phyloP scores from a whole-genome alignment of 2,797 vertebrate genomes.

The Podargus strigoides region DNA sequence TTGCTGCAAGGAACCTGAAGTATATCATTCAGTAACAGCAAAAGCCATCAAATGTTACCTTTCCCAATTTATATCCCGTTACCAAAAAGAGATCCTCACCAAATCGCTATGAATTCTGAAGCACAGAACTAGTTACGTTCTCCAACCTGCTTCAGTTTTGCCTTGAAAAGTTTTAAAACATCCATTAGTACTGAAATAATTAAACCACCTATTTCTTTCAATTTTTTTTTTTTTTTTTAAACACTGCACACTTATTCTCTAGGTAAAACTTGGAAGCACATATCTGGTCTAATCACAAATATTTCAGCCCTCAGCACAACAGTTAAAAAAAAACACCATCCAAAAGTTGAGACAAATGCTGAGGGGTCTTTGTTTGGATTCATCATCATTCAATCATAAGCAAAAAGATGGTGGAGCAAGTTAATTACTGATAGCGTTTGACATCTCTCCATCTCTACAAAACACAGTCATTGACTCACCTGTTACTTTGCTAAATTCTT shows the following conservation, averaged over 20 bases:
- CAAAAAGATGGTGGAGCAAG: not conserved
- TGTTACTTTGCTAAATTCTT: slow-evolving; percentile 97
- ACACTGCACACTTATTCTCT: not conserved
- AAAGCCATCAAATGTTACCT: not conserved
- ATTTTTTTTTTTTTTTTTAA: not conserved
- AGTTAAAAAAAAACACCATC: not conserved
- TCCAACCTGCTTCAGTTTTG: not conserved
- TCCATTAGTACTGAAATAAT: not conserved
- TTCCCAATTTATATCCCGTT: not conserved
- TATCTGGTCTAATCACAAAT: not conserved
- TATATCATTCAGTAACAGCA: not conserved
- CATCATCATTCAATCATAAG: not conserved
- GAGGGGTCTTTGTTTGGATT: not conserved
- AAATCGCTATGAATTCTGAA: not conserved
- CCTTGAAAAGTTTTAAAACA: not conserved
- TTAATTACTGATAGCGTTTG: not conserved
- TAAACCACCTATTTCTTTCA: not conserved
- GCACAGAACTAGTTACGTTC: not conserved
- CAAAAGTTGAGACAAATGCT: not conserved
- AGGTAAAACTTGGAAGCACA: not conserved
- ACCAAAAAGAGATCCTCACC: not conserved
- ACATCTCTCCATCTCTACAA: not conserved
- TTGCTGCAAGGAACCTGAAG: not conserved
- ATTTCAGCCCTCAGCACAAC: not conserved
- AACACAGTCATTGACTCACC: slow-evolving; percentile 76